Percentiles rank a stretch among this genome's conserved stretches.
Evolutionary conservation across 2,797 vertebrate genomes (phyloP).

Genomic region (Streptopelia turtur): DNA sequence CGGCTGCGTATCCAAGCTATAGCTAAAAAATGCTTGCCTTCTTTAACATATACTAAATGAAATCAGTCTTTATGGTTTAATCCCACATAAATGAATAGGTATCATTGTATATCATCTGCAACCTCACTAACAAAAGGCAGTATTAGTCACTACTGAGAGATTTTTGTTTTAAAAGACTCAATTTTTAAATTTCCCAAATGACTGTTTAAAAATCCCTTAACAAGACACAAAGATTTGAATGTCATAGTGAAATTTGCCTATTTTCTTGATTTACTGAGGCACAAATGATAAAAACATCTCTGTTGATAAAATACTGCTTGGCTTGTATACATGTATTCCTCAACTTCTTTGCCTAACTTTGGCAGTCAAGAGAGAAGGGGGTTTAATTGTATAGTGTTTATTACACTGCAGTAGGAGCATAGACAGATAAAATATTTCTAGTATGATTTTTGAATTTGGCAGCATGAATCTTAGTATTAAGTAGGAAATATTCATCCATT

Average conservation of each 20-base stretch:
- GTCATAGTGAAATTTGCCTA: background rate
- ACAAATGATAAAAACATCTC: background rate
- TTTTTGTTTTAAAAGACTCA: background rate
- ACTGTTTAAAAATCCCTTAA: background rate
- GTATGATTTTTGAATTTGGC: constrained; percentile 47
- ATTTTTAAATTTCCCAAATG: background rate
- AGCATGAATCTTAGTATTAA: constrained; percentile 51
- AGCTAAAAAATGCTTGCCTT: background rate
- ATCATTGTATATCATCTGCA: background rate
- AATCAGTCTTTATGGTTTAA: background rate
- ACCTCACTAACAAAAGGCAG: background rate
- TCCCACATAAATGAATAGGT: background rate
- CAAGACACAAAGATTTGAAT: background rate
- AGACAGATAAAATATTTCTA: constrained; percentile 43
- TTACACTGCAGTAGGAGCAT: constrained; percentile 21
- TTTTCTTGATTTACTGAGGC: background rate
- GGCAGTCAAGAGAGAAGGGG: background rate
- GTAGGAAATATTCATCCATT: constrained; percentile 26
- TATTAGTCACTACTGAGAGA: background rate
- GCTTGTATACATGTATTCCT: background rate
- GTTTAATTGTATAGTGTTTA: constrained; percentile 21
- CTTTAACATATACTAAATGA: background rate
- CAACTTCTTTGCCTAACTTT: background rate
- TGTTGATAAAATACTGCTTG: background rate
- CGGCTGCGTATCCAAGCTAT: background rate